Conservation (phyloP, 2,113 vertebrate genomes). For the Condylura cristata region DNA sequence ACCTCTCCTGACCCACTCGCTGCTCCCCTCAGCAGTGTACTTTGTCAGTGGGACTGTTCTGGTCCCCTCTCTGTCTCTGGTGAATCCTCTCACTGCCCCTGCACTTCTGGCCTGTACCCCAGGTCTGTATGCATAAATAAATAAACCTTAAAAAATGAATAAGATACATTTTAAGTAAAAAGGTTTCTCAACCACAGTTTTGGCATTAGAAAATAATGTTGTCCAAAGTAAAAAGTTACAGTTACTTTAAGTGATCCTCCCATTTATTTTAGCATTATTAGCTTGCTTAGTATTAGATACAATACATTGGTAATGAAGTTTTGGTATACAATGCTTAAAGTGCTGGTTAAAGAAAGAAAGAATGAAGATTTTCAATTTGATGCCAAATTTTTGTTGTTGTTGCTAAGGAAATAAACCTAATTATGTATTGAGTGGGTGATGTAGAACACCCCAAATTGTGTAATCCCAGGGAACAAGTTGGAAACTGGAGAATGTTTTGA, state of each 20-base stretch:
- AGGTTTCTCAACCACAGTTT: constrained; percentile 75
- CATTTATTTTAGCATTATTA: constrained; percentile 71
- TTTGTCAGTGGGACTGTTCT: too few species aligned
- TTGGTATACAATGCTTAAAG: constrained; percentile 66
- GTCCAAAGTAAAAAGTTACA: constrained; percentile 77
- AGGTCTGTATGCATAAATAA: too few species aligned
- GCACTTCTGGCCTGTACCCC: too few species aligned
- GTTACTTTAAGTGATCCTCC: constrained; percentile 73
- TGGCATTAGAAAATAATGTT: constrained; percentile 74
- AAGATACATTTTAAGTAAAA: constrained; percentile 81
- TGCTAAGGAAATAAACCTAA: constrained; percentile 66
- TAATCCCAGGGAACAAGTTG: background rate
- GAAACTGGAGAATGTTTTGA: background rate
- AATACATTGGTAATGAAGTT: constrained; percentile 69
- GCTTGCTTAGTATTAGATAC: constrained; percentile 78
- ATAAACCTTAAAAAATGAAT: too few species aligned
- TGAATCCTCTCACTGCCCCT: too few species aligned
- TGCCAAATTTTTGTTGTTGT: constrained; percentile 43
- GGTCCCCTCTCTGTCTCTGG: too few species aligned
- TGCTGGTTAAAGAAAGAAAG: constrained; percentile 72
- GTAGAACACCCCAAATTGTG: background rate
- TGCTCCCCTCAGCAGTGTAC: too few species aligned
- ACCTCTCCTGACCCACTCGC: too few species aligned
- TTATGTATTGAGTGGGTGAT: constrained; percentile 34
- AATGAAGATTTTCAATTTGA: constrained; percentile 72